Evolutionary conservation across 1,140 invertebrate genomes (phyloP), one percentile per base, ranked within the genome.

Genomic region (Bombus difficillimus): DNA sequence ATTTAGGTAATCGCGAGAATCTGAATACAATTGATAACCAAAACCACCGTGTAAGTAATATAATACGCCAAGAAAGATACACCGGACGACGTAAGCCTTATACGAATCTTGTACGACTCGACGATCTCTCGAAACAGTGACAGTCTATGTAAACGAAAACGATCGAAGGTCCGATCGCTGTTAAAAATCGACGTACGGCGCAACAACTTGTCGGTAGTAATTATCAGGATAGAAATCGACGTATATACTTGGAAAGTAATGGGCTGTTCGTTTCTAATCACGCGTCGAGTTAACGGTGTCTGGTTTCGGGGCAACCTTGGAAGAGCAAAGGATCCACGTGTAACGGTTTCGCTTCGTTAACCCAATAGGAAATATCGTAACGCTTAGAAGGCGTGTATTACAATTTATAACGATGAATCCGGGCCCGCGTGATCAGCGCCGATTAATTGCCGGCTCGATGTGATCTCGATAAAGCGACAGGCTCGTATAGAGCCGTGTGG

Each of bases 371-470:
- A 90, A 83, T n/a, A n/a, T n/a, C 84, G 79, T 86, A 86, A 88
- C 88, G 86, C 37, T 88, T 83, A 90, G 83, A 64, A 88, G 89
- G 88, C 88, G 88, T 87, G 85, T 89, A 89, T 89, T 81, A 89
- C 83, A 81, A 90, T 90, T 83, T 88, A 90, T 59, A 88, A 90
- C 71, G 86, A 77, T 83, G 82, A 69, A 53, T 39, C 32, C 28
- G 37, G 25, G 64, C 86, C 39, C 64, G 78, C 47, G 85, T 74
- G 88, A 90, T 90, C 89, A 77, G 69, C 32, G 41, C 22, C 89
- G 88, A 90, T 90, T 90, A 90, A 90, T 90, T 88, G 86, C 82
- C 71, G 78, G 74, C 83, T 76, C 71, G 88, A 90, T 85, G 72
- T 57, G 88, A 83, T 71, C 79, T n/a, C 76, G 89, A 90, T 90